phyloP scores from a whole-genome alignment of 1,140 invertebrate genomes.

The Plectrocnemia conspersa region DNA sequence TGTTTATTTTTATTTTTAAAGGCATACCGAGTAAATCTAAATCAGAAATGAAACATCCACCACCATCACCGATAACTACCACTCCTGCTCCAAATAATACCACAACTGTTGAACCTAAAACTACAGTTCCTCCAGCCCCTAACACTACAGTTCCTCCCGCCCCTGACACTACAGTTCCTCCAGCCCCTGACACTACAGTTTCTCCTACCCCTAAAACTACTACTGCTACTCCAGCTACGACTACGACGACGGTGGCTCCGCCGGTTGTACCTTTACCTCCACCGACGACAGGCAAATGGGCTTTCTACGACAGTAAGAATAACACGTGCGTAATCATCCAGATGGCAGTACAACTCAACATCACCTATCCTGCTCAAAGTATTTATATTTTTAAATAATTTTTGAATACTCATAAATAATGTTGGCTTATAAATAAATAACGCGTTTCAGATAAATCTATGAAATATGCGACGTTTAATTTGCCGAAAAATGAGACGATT shows the following conservation, averaged over 20 bases:
- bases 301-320: constrained; percentile 42
- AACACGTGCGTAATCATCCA: constrained; percentile 56
- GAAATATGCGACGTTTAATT: constrained; percentile 41
- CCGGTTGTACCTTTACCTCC: constrained; percentile 42
- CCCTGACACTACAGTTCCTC: constrained; percentile 35
- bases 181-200: constrained; percentile 35
- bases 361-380: constrained; percentile 49
- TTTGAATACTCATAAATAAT: constrained; percentile 5
- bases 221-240: constrained; percentile 37
- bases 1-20: too few species aligned
- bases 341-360: constrained; percentile 59
- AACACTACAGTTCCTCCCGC: constrained; percentile 28
- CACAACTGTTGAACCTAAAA: constrained; percentile 21
- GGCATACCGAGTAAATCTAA: too few species aligned
- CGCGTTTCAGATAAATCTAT: constrained; percentile 33
- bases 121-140: constrained; percentile 36
- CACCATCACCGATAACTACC: not conserved
- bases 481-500: constrained; percentile 44
- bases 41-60: too few species aligned
- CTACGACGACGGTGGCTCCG: constrained; percentile 39
- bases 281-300: constrained; percentile 54
- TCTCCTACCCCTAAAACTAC: constrained; percentile 37
- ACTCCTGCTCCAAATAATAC: constrained; percentile 3
- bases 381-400: constrained; percentile 11
- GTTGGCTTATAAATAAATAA: not conserved